phyloP scores from a whole-genome alignment of 2,797 vertebrate genomes.

The Neosilurus mollespiculum region DNA sequence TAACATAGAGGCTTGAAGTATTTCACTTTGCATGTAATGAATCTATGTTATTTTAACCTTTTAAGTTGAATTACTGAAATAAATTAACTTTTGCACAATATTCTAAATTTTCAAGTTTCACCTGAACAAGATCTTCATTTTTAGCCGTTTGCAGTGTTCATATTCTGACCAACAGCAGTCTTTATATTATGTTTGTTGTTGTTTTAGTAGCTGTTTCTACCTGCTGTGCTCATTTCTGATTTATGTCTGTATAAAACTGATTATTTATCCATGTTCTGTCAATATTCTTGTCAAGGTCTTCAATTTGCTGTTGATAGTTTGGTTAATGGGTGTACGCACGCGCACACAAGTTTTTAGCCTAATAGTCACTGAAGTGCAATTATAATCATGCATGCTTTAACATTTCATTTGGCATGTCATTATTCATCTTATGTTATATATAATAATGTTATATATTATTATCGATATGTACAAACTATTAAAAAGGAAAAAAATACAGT shows the following conservation, averaged over 20 bases:
- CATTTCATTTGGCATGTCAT: constrained; percentile 1
- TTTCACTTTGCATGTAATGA: no score
- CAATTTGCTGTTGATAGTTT: not conserved
- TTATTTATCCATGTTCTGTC: not conserved
- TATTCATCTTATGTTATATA: no score
- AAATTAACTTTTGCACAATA: no score
- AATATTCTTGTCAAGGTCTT: not conserved
- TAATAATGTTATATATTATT: no score
- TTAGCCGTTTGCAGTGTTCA: not conserved
- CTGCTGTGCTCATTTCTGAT: not conserved
- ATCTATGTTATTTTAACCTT: no score
- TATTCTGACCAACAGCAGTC: not conserved
- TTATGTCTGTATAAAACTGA: not conserved
- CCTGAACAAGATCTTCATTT: not conserved
- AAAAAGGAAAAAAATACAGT: not conserved
- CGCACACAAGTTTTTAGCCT: constrained; percentile 13
- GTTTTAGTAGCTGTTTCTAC: not conserved
- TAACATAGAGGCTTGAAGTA: no score
- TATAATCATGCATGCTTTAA: constrained; percentile 56
- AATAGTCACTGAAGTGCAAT: constrained; percentile 61
- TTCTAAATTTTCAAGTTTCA: no score
- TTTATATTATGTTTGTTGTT: not conserved
- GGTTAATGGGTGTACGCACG: not conserved
- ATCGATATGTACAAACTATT: no score
- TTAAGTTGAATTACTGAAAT: no score